phyloP scores from a whole-genome alignment of 2,113 vertebrate genomes.

The Theropithecus gelada region DNA sequence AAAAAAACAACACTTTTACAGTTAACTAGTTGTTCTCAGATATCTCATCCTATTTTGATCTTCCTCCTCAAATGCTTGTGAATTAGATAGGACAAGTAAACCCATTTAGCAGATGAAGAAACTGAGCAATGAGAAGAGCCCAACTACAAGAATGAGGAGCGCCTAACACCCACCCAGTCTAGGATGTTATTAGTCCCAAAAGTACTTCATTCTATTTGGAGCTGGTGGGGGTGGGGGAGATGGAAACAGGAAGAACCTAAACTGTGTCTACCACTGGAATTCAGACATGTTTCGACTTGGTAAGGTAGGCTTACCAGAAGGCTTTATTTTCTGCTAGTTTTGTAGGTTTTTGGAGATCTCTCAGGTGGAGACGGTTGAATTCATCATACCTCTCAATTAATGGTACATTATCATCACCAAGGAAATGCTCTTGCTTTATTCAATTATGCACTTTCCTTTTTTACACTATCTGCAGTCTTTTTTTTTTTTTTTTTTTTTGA shows the following conservation, averaged over 20 bases:
- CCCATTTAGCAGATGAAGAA: not conserved
- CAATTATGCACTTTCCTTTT: not conserved
- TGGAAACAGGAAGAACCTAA: not conserved
- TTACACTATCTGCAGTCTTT: not conserved
- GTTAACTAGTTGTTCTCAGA: not conserved
- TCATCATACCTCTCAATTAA: not conserved
- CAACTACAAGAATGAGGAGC: not conserved
- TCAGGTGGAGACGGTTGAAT: not conserved
- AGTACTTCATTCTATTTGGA: not conserved
- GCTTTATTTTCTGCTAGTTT: not conserved
- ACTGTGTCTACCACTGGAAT: not conserved
- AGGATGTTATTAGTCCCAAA: not conserved
- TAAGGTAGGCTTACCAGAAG: not conserved
- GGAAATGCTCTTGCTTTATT: constrained; percentile 26
- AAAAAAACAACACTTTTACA: no score
- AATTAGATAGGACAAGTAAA: not conserved
- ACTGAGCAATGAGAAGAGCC: not conserved
- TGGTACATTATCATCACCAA: not conserved
- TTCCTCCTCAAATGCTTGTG: not conserved
- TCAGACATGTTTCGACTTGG: not conserved
- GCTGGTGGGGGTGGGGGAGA: not conserved
- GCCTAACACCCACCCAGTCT: not conserved
- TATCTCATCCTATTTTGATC: not conserved
- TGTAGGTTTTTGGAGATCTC: not conserved
- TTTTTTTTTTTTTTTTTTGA: no score